Percentiles rank a stretch among this genome's conserved stretches.
Evolutionary conservation across 2,888 invertebrate species (phyloP).

Genomic region (Drosophila mulleri): DNA sequence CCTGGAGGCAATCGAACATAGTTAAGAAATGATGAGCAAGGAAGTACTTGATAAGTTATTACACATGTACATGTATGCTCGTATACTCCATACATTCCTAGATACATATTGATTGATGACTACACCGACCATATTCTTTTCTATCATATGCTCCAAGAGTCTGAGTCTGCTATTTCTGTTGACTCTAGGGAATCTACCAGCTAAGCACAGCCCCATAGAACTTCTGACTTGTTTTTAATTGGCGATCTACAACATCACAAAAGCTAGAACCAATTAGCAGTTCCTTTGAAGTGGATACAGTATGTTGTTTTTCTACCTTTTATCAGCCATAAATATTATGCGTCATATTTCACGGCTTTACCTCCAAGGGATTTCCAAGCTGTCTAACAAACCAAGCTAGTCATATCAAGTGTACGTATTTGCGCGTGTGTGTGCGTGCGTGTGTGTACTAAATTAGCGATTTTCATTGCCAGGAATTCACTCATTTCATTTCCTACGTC

Average conservation of each 20-base stretch:
- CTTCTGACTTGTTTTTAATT: not conserved
- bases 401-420: constrained; percentile 20
- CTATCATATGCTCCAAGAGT: too few species aligned
- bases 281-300: constrained; percentile 9
- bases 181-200: not conserved
- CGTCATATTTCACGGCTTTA: constrained; percentile 25
- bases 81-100: not conserved
- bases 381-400: constrained; percentile 20
- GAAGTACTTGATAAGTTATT: not conserved
- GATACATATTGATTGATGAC: too few species aligned
- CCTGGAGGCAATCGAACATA: not conserved
- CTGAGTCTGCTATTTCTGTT: too few species aligned
- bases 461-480: constrained; percentile 62
- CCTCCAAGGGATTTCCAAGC: constrained; percentile 54
- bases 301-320: not conserved
- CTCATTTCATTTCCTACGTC: constrained; percentile 74
- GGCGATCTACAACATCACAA: not conserved
- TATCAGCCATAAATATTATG: constrained; percentile 19
- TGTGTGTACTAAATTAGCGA: constrained; percentile 57
- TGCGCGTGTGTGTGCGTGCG: not conserved
- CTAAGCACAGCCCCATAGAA: too few species aligned
- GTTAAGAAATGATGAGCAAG: not conserved
- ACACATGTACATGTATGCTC: not conserved
- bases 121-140: not conserved
- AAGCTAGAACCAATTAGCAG: not conserved